Evolutionary conservation across 2,888 invertebrate species (phyloP), one percentile per base, ranked within the genome.

Genomic region (Tinea pellionella): DNA sequence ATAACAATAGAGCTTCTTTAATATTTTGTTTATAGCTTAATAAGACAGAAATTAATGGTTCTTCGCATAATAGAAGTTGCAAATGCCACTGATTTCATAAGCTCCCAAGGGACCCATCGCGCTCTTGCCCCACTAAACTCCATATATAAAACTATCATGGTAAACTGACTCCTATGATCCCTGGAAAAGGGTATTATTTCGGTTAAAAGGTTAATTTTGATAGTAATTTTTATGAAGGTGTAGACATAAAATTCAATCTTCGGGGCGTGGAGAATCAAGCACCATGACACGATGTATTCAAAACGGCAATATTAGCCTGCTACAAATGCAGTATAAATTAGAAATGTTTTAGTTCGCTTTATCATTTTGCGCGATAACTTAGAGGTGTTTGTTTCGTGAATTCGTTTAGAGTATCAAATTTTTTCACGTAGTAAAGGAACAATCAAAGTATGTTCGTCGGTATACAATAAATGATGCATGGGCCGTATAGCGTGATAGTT

Each of bases 21-120:
- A 57, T 73, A 78, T 81, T 80, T 84, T 84, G 82, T 84, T 80
- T 82, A 78, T 82, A 77, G 78, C 78, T 80, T 85, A 85, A 77
- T 84, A 86, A 85, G 82, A 75, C 81, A 73, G 80, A 75, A 86
- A 84, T 87, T 87, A 87, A 87, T 87, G 87, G 86, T 81, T 86
- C 85, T 74, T 81, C 78, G 74, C 84, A 87, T 84, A 87, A 87
- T 87, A 87, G 90, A 84, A 81, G 78, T 82, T 90, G 89, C 89
- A 91, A 91, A 90, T 91, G 90, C 90, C 90, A 91, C 87, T 89
- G 90, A 89, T 88, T 90, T 88, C 87, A 86, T 88, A 85, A 83
- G 84, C 85, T 86, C 88, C 84, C 89, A 75, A 71, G 80, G 88
- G 89, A 89, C 74, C 78, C 77, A 80, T 83, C 83, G 77, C 78